Evolutionary conservation across 2,888 invertebrate species (phyloP), one percentile per base, ranked within the genome.

Genomic region (Choreutis nemorana): DNA sequence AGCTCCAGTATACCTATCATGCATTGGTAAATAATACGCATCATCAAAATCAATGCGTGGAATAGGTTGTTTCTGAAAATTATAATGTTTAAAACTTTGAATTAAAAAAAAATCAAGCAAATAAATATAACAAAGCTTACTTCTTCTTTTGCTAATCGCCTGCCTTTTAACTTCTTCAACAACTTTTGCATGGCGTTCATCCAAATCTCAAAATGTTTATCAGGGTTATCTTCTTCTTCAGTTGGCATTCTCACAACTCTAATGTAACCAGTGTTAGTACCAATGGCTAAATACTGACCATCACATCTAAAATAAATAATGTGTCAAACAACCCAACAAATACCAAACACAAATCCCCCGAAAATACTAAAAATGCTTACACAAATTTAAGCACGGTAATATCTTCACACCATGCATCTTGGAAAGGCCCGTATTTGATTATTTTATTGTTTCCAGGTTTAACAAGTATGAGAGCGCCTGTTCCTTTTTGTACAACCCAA

Each of bases 1-100:
- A 8, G 68, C 72, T 4, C 91, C 91, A 14, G 86, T 86, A 32
- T 82, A 81, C 24, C 82, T 81, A 52, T 91, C 90, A 50, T 93
- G 92, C 87, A 91, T 89, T 1, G 87, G 77, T 18, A 89, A 63
- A 21, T 79, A 72, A 70, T 87, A 88, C 46, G 84, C 87, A 48
- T 91, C 86, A 1, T 29, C 4, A 33, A 77, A 73, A 39, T 77
- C 77, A 16, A 77, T 44, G 1, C 75, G 59, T 3, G 78, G 73
- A 2, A 46, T 70, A 1, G 75, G 73, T 59, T 73, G 72, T 30
- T 40, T 42, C 73, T 78, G 54, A 3, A 38, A 27, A 48, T 42
- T 16, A 30, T 10, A 5, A 32, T n/a, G 8, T 18, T 18, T 18
- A 18, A 5, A 8, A 8, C 18, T 6, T 18, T 18, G 18, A 18